Base-by-base conservation (phyloP, 2,888 invertebrate species). In the Meta bourneti region DNA sequence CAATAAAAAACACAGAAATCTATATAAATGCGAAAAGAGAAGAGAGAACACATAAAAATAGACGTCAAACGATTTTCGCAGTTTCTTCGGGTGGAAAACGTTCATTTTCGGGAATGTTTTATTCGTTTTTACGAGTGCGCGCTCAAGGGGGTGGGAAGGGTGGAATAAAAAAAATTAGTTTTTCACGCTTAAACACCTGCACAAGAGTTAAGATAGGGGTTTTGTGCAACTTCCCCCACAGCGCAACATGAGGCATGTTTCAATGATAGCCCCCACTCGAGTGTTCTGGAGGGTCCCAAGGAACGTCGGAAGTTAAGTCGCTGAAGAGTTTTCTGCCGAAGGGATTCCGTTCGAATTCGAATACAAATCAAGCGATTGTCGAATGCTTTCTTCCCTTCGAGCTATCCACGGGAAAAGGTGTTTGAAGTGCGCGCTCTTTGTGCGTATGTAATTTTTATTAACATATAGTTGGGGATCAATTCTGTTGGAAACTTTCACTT, bases 101-200 rank as follows among this genome's bases (percentile, higher is more conserved):
- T 13, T 48, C 72, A 72, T 69, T 82, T 77, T 69, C 49, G 82
- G n/a, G 82, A 82, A 89, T 89, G 84, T 51, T 72, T 71, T 80
- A 61, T 79, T 79, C 84, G 71, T 90, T 82, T 49, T 71, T 74
- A 52, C 54, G 75, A 75, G 49, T 72, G 0, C 61, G 16, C 61
- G 16, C 61, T 48, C 20, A 51, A 20, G 49, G 51, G 54, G 54
- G 52, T 79, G 78, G 20, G 54, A 77, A 54, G 61, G 20, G 61
- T 11, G 61, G 20, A 16, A 80, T 61, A 19, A 70, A 71, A 89
- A 78, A 80, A 74, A 69, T 19, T 70, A 80, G 80, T 48, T 74
- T 71, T 90, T 90, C 90, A 90, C 90, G 90, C 90, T 84, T 78
- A 90, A 90, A 90, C 90, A 90, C 90, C 90, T 90, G 90, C 90